Evolutionary conservation across 1,140 invertebrate genomes (phyloP), one percentile per base, ranked within the genome.

Genomic region (Dinothrombium tinctorium): DNA sequence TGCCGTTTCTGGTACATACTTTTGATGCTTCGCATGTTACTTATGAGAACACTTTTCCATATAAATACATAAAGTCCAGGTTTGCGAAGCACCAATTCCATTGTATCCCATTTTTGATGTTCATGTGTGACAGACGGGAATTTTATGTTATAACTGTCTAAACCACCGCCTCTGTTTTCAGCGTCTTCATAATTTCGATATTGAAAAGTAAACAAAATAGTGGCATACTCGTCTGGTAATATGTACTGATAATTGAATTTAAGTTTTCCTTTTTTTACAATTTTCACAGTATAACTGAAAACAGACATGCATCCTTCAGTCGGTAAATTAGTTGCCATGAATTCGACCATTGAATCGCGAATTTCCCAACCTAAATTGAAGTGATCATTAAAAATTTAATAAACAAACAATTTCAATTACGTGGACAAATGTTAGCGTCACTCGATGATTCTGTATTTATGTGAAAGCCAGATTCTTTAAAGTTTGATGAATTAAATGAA

Each of bases 181-280:
- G 21, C 22, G 17, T 46, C 33, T 12, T 36, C 23, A 19, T 22
- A 43, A 43, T 37, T 36, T 20, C 23, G 39, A 28, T 42, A 33
- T 6, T 37, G 20, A 33, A 46, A 46, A 1, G 40, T 46, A 19
- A 46, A 46, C 9, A 43, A 25, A 6, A 42, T 26, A 19, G 43
- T 17, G 8, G 14, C 37, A 23, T 12, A n/a, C 37, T 45, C 38
- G 17, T 33, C 28, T 2, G 40, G 44, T 17, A 19, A 20, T 4
- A 54, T 52, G 47, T 61, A 65, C 51, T 68, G 65, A 48, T 68
- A 69, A 9, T 58, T 58, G 47, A 66, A 68, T 3, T 45, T 51
- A 0, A 69, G 49, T 36, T 49, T 53, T 24, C 67, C 67, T 14
- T 59, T 54, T 42, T 61, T 64, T 6, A 68, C 62, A 12, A 68